phyloP scores from a whole-genome alignment of 2,888 invertebrate species.

The Gisinianus flammeolus region DNA sequence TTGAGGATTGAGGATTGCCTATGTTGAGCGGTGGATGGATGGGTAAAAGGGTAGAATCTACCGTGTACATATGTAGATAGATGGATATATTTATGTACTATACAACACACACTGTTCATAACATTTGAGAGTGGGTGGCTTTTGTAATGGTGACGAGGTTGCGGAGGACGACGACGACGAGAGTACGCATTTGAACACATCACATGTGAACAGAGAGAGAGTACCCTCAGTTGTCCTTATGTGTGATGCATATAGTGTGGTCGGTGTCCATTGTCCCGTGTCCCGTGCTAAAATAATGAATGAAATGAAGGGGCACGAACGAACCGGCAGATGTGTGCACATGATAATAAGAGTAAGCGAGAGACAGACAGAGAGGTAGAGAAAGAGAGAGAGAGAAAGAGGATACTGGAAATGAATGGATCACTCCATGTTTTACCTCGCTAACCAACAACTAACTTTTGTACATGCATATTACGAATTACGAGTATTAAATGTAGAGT shows the following conservation, averaged over 20 bases:
- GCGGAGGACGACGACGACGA: background rate
- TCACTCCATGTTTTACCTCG: background rate
- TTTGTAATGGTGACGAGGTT: background rate
- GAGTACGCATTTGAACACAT: background rate
- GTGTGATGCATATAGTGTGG: background rate
- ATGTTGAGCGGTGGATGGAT: too few species aligned
- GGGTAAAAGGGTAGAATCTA: constrained; percentile 1
- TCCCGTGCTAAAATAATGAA: constrained; percentile 33
- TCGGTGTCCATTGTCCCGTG: constrained; percentile 21
- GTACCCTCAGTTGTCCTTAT: background rate
- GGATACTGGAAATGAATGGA: background rate
- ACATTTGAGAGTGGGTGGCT: constrained; percentile 23
- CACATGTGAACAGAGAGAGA: background rate
- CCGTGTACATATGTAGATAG: too few species aligned
- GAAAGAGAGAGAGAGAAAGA: background rate
- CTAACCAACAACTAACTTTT: background rate
- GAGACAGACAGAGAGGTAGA: background rate
- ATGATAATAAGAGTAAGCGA: background rate
- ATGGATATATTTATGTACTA: too few species aligned
- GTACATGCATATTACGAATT: background rate
- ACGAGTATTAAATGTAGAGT: background rate
- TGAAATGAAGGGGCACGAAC: constrained; percentile 28
- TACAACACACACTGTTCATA: too few species aligned
- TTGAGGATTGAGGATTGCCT: too few species aligned
- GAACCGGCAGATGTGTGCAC: constrained; percentile 31